These are phyloP conservation scores for Nemapogon koenigi DNA, from an alignment of 2,888 invertebrate genomes.

Conservation along the genomic window DNA sequence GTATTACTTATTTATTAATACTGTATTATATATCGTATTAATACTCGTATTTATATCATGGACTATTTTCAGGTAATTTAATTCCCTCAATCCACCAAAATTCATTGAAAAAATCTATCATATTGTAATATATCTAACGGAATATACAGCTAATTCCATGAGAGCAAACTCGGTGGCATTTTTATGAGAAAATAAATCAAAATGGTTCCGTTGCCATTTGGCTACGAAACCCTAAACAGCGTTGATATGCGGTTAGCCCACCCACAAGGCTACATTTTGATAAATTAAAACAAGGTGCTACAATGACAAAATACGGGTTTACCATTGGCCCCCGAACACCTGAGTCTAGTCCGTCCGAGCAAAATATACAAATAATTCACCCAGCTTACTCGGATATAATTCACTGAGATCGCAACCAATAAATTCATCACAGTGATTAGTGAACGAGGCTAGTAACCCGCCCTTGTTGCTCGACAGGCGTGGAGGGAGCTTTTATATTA, in stretches of 20 bases:
- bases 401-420: conserved; percentile 44
- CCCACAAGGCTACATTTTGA: not conserved
- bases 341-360: conserved; percentile 30
- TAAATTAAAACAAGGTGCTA: not conserved
- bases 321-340: conserved; percentile 11
- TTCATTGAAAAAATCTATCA: no score
- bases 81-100: no score
- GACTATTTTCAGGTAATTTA: no score
- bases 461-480: conserved; percentile 13
- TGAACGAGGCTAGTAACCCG: conserved; percentile 10
- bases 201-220: no score
- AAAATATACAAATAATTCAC: conserved; percentile 28
- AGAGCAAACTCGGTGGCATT: no score
- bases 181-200: no score
- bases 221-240: no score
- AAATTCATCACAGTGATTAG: conserved; percentile 58
- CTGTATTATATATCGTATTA: no score
- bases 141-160: no score
- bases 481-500: conserved; percentile 21
- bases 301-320: conserved; percentile 8
- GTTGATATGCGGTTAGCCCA: conserved; percentile 10
- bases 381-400: conserved; percentile 25
- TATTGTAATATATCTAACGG: no score
- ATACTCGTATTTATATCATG: no score
- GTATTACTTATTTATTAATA: no score